Percentiles rank a stretch among this genome's conserved stretches.
phyloP scores from a whole-genome alignment of 2,888 invertebrate genomes.

The Brenthis daphne region DNA sequence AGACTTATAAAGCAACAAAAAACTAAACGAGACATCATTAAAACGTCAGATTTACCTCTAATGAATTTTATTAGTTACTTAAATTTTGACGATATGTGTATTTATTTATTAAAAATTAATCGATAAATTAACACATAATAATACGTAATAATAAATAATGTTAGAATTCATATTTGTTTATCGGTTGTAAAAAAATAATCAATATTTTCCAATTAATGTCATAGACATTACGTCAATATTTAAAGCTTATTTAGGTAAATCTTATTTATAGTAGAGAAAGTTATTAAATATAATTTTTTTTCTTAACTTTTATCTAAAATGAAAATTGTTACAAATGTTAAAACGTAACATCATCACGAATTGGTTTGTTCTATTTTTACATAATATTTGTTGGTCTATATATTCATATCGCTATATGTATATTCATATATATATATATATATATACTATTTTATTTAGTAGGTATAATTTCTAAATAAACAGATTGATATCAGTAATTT shows the following conservation, averaged over 20 bases:
- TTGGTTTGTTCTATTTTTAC: too few relatives aligned
- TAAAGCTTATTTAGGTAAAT: neutral
- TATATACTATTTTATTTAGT: neutral
- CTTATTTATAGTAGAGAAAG: neutral
- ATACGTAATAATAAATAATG: neutral
- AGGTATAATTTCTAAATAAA: neutral
- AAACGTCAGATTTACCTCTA: constrained; percentile 24
- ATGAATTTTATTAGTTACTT: constrained; percentile 16
- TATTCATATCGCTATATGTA: too few relatives aligned
- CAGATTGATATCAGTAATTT: neutral
- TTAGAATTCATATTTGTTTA: neutral
- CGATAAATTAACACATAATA: neutral
- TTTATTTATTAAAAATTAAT: too few relatives aligned
- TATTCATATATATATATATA: too few relatives aligned
- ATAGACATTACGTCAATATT: neutral
- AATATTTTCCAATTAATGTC: constrained; percentile 1
- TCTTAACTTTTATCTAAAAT: constrained; percentile 7
- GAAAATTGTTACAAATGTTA: too few relatives aligned
- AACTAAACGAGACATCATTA: constrained; percentile 31
- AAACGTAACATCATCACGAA: too few relatives aligned
- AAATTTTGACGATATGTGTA: neutral
- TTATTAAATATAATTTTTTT: constrained; percentile 4
- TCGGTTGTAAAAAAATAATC: neutral
- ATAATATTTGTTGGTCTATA: too few relatives aligned
- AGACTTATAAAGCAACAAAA: constrained; percentile 31